A percentile compares a stretch with the other conserved stretches of the same genome.
Evolutionary conservation across 23 tunicate genomes (phyloP).

Genomic region (Styela plicata): DNA sequence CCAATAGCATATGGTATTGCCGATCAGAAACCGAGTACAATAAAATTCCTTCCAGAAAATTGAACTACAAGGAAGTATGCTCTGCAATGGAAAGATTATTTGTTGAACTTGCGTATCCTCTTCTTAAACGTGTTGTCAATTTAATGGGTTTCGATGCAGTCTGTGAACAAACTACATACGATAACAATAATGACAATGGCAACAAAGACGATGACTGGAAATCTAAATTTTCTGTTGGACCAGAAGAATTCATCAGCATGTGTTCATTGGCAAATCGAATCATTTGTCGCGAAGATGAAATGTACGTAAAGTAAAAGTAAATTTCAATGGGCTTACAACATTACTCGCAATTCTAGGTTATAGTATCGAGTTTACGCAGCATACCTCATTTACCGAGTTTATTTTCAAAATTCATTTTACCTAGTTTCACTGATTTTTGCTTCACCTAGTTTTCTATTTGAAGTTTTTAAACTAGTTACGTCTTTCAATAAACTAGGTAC

Average conservation of each 20-base stretch:
- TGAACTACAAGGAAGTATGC: constrained; percentile 44
- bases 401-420: no score
- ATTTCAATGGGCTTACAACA: no score
- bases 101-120: constrained; percentile 74
- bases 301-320: no score
- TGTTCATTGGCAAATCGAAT: constrained; percentile 78
- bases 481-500: no score
- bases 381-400: no score
- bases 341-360: no score
- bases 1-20: no score
- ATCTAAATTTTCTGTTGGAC: constrained; percentile 30
- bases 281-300: constrained; percentile 61
- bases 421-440: no score
- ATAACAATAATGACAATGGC: background rate
- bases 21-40: no score
- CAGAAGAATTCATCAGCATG: constrained; percentile 53
- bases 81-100: constrained; percentile 75
- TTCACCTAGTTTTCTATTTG: no score
- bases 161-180: background rate
- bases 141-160: constrained; percentile 59
- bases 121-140: constrained; percentile 41
- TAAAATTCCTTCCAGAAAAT: constrained; percentile 37
- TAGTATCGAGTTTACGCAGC: no score
- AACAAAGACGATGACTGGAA: constrained; percentile 33
- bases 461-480: no score